These are phyloP conservation scores for Odontomyia ornata DNA, from an alignment of 2,888 invertebrate species.

Conservation along the genomic window DNA sequence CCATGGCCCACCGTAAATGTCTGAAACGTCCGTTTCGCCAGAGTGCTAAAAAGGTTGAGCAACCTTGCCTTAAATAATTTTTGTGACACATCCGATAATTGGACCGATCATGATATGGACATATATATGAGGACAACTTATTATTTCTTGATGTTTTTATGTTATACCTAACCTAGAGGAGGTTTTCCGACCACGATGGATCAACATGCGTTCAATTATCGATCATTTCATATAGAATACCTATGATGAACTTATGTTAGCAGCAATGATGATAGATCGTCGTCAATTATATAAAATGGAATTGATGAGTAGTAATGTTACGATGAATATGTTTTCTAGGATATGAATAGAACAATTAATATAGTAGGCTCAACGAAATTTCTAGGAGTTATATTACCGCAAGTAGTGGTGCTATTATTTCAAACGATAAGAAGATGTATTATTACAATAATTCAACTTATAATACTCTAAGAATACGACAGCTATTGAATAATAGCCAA, in stretches of 20 bases:
- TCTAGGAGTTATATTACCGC: no score
- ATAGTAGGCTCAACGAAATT: slow-evolving; percentile 18
- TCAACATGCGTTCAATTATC: slow-evolving; percentile 54
- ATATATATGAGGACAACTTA: slow-evolving; percentile 77
- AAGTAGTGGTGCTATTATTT: slow-evolving; percentile 1
- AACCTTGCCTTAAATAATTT: slow-evolving; percentile 84
- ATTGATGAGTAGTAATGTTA: slow-evolving; percentile 48
- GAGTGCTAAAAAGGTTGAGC: no score
- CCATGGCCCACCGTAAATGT: no score
- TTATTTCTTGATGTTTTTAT: slow-evolving; percentile 65
- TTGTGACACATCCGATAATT: slow-evolving; percentile 89
- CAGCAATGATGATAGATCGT: slow-evolving; percentile 22
- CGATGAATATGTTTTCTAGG: not conserved
- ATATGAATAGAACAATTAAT: slow-evolving; percentile 9
- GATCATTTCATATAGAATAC: slow-evolving; percentile 50
- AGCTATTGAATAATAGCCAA: slow-evolving; percentile 23
- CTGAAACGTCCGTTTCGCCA: no score
- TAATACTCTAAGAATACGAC: slow-evolving; percentile 52
- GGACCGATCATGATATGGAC: slow-evolving; percentile 96
- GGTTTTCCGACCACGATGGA: slow-evolving; percentile 63
- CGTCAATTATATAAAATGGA: slow-evolving; percentile 46
- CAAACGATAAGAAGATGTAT: slow-evolving; percentile 17
- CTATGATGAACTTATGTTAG: slow-evolving; percentile 48
- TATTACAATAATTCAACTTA: slow-evolving; percentile 51
- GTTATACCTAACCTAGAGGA: slow-evolving; percentile 64